Conservation (phyloP, 2,113 vertebrate genomes). For the Cryptotis parvus region DNA sequence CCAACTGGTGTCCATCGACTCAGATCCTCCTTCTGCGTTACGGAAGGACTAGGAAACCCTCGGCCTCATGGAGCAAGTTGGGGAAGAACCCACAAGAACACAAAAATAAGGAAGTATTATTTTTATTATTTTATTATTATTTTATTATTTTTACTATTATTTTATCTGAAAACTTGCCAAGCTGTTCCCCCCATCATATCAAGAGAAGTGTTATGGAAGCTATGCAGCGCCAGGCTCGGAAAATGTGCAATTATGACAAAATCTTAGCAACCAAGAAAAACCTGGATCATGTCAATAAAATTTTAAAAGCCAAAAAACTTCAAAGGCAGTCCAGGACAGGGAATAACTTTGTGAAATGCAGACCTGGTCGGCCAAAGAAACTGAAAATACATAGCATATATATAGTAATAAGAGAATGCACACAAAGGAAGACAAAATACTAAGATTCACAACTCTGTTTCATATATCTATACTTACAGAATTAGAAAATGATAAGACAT, state of each 20-base stretch:
- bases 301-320: conserved; percentile 91
- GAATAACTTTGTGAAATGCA: conserved; percentile 92
- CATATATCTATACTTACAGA: background rate
- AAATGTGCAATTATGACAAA: conserved; percentile 91
- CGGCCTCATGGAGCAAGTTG: too few species aligned
- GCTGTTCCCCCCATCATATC: conserved; percentile 83
- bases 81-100: too few species aligned
- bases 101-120: too few species aligned
- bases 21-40: too few species aligned
- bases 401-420: background rate
- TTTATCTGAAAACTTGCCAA: conserved; percentile 78
- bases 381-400: background rate
- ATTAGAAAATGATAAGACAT: background rate
- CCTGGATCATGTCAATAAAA: conserved; percentile 91
- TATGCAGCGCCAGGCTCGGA: conserved; percentile 89
- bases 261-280: conserved; percentile 92
- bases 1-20: too few species aligned
- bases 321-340: conserved; percentile 89
- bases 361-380: conserved; percentile 95
- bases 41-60: too few species aligned
- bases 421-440: conserved; percentile 21
- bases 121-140: too few species aligned
- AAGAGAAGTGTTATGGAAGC: conserved; percentile 90
- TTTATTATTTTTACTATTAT: too few species aligned
- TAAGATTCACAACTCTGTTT: background rate